A percentile compares a stretch with the other conserved stretches of the same genome.
Evolutionary conservation across 2,113 vertebrate genomes (phyloP).

Genomic region (Alligator sinensis): DNA sequence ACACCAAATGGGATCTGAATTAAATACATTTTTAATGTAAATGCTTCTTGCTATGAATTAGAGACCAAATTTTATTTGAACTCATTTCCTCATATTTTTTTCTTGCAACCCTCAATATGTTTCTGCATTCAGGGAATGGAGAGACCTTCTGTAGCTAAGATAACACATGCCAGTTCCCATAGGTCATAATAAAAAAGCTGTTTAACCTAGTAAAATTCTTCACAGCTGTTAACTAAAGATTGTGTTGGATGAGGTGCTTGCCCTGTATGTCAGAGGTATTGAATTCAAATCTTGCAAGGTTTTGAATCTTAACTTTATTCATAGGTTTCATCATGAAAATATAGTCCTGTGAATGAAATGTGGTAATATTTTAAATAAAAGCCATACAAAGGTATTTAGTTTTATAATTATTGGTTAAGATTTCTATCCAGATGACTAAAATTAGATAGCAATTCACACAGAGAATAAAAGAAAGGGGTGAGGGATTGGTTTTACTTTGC

Average conservation of each 20-base stretch:
- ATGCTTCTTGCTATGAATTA: not conserved
- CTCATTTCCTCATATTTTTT: constrained; percentile 59
- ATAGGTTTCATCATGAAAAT: not conserved
- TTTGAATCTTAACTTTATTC: constrained; percentile 64
- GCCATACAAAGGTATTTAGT: not conserved
- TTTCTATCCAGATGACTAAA: not conserved
- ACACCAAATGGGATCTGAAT: not conserved
- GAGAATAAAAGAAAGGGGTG: constrained; percentile 3
- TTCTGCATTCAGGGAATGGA: constrained; percentile 68
- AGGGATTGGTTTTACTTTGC: not conserved
- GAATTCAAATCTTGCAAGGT: constrained; percentile 58
- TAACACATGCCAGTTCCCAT: constrained; percentile 60
- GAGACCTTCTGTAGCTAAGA: constrained; percentile 67
- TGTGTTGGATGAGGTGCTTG: constrained; percentile 64
- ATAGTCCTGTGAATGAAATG: not conserved
- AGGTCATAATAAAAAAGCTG: constrained; percentile 65
- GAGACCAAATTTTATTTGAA: constrained; percentile 64
- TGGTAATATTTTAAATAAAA: constrained; percentile 13
- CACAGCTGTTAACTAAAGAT: constrained; percentile 66
- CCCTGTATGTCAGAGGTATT: constrained; percentile 54
- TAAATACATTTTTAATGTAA: not conserved
- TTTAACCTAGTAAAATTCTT: constrained; percentile 66
- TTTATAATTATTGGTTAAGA: not conserved
- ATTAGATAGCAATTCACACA: not conserved
- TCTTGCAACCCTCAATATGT: constrained; percentile 70